Base-by-base conservation (phyloP, 1,140 invertebrate species). In the Spodoptera litura region DNA sequence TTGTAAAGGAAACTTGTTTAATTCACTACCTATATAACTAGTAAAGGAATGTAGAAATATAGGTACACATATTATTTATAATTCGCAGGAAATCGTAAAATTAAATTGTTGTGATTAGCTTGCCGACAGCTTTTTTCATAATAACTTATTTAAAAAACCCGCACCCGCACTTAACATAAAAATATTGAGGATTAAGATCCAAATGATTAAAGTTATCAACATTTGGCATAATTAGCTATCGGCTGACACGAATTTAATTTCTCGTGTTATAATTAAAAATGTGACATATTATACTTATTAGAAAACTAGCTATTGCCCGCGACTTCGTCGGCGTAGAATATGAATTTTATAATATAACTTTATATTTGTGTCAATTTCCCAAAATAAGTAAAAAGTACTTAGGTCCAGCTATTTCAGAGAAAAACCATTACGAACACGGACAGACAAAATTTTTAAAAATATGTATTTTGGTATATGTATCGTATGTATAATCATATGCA, bases 261-360 rank as follows among this genome's bases (percentile, higher is more conserved):
- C 38, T 53, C 59, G 38, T 73, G 55, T 15, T 61, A 64, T 64
- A 20, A 73, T 73, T 73, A 51, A 73, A 61, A 61, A 51, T 12
- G 20, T 66, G 62, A 44, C 68, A 56, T 56, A 20, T 56, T 56
- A 20, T 56, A 6, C 51, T 9, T 20, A 71, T 71, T 71, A 35
- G 12, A 35, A 52, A 53, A 71, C 20, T 20, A 20, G 20, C 20
- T 20, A 20, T 20, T 20, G 20, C 20, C 20, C 20, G 0, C 20
- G 20, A 20, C 20, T 20, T 20, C 20, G 20, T 20, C 20, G 20
- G 20, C 20, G 1, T 20, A 20, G 20, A 20, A 20, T 20, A 20
- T 20, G 20, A 20, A 20, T 20, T 20, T 20, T 20, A 20, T 0
- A 20, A 20, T 1, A 20, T 20, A 20, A 20, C 20, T 20, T 20